Evolutionary conservation across 2,888 invertebrate species (phyloP), one percentile per base, ranked within the genome.

Genomic region (Acleris holmiana): DNA sequence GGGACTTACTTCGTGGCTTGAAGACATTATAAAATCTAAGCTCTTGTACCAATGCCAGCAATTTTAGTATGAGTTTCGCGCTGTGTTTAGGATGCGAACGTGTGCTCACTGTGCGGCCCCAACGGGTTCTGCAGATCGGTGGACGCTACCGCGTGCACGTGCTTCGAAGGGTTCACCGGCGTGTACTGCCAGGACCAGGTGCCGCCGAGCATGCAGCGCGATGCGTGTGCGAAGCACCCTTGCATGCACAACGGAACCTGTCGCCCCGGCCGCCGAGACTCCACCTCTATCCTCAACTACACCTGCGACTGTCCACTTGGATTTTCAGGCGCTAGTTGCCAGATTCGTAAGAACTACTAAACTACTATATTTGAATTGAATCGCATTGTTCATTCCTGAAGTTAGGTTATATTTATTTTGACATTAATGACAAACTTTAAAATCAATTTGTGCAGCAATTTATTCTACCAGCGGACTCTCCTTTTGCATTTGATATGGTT

Each of bases 231-330:
- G 13, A 86, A 93, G 1, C 89, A 90, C 35, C 98, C 98, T 0
- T 98, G 98, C 80, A 93, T 93, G 73, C 97, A 98, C 82, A 95
- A 95, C 0, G 98, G 97, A 46, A 93, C 93, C 0, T 99, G 99
- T 82, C 84, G 88, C 40, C 92, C 92, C 4, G 72, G 94, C 93
- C 67, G 70, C 29, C 61, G 13, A 3, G 35, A 35, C 8, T 4
- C 35, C 35, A 13, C 68, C n/a, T 69, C 75, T 5, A 70, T 76
- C 53, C 78, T 83, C 80, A 87, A 87, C 48, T 96, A 95, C 79
- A 93, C 94, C 8, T 99, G 99, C 82, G 95, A 95, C 76, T 99
- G 99, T 80, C 94, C 94, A 0, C 89, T 98, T 2, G 96, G 97
- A 40, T 98, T 90, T 82, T 94, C 94, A 1, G 98, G 98, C 44